Conservation (phyloP, 2,888 invertebrate species). For the Periphyllus acericola region DNA sequence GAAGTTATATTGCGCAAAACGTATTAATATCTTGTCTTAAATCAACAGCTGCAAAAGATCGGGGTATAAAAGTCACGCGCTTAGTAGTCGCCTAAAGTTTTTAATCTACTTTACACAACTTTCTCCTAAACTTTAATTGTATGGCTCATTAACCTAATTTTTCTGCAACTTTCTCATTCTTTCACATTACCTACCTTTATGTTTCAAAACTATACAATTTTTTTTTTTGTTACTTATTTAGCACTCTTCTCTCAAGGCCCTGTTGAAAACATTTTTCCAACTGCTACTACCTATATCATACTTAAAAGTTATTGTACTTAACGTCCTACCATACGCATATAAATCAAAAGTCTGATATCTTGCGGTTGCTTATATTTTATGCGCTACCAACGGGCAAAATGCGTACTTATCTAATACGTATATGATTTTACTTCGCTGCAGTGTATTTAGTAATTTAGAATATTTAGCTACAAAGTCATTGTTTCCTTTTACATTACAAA, state of each 20-base stretch:
- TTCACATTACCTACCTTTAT: conserved; percentile 39
- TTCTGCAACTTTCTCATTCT: conserved; percentile 46
- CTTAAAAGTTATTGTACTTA: conserved; percentile 30
- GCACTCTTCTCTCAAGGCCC: conserved; percentile 21
- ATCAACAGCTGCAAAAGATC: conserved; percentile 45
- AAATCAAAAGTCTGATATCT: conserved; percentile 7
- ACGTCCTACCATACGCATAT: neutral
- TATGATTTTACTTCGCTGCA: neutral
- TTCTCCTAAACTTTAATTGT: conserved; percentile 57
- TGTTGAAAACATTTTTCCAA: conserved; percentile 50
- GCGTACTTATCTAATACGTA: neutral
- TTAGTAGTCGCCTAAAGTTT: conserved; percentile 48
- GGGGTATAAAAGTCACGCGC: conserved; percentile 52
- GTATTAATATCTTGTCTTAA: conserved; percentile 31
- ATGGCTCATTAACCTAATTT: conserved; percentile 61
- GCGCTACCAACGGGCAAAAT: neutral
- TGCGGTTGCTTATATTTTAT: neutral
- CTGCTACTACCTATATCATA: conserved; percentile 19
- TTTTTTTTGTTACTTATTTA: conserved; percentile 45
- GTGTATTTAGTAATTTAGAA: too few species aligned
- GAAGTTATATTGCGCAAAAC: neutral
- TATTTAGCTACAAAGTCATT: too few species aligned
- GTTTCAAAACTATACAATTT: conserved; percentile 30
- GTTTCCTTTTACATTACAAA: too few species aligned
- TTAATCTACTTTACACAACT: conserved; percentile 53